Conservation (phyloP, 2,113 vertebrate genomes). For the Tachycineta bicolor region DNA sequence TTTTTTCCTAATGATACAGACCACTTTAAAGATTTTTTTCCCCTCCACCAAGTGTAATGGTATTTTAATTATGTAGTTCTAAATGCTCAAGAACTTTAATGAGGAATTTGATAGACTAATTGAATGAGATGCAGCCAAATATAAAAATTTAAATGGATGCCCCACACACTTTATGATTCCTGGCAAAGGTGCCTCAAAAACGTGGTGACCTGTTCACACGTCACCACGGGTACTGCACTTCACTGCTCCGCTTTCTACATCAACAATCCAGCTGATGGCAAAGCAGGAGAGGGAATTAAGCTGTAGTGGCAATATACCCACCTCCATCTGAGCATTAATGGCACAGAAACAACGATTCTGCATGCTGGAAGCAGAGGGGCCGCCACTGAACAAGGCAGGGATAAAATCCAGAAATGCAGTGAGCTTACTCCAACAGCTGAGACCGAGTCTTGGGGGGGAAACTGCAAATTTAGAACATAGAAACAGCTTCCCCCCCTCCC, state of each 20-base stretch:
- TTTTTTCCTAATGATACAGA: neutral
- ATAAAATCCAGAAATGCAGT: neutral
- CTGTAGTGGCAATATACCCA: neutral
- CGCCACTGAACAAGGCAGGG: neutral
- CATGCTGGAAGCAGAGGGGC: neutral
- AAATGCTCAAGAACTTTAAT: constrained; percentile 58
- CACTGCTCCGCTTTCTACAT: neutral
- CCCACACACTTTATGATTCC: neutral
- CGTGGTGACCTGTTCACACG: neutral
- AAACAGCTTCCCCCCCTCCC: rapidly evolving
- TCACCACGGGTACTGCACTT: neutral
- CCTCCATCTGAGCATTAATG: neutral
- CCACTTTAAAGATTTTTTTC: constrained; percentile 12
- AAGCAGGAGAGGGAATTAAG: neutral
- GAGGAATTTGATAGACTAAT: constrained; percentile 65
- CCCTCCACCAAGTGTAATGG: constrained; percentile 33
- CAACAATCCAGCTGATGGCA: neutral
- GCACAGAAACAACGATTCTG: neutral
- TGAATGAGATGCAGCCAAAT: constrained; percentile 48
- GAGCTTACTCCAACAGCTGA: neutral
- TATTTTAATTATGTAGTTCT: constrained; percentile 64
- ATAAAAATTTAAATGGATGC: constrained; percentile 40
- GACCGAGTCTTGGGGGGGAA: neutral
- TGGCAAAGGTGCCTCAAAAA: constrained; percentile 27
- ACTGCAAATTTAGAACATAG: neutral